Evolutionary conservation across 53 echinoderm and acorn worm genomes (phyloP).

Genomic region (Mesocentrotus franciscanus): DNA sequence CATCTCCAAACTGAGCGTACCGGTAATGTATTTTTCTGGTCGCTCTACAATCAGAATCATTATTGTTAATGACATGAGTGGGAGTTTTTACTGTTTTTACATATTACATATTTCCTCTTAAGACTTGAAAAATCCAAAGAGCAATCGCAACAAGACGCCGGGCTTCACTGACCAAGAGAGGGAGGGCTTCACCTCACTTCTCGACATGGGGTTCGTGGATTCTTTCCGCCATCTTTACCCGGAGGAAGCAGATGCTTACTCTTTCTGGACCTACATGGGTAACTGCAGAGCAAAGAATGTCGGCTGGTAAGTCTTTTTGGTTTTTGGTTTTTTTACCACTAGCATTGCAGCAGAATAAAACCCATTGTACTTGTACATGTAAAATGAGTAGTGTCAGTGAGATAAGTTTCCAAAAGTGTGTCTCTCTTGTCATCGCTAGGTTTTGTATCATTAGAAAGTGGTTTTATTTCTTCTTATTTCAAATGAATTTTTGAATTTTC

Average conservation of each 20-base stretch:
- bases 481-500: too few relatives aligned
- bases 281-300: slow-evolving; percentile 92
- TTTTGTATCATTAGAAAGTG: too few relatives aligned
- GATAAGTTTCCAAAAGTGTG: too few relatives aligned
- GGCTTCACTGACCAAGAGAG: slow-evolving; percentile 93
- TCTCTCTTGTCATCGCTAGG: too few relatives aligned
- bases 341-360: neutral
- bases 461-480: too few relatives aligned
- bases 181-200: slow-evolving; percentile 79
- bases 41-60: too few relatives aligned
- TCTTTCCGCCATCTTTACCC: slow-evolving; percentile 92
- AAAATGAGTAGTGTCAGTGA: too few relatives aligned
- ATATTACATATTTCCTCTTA: neutral
- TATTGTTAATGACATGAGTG: too few relatives aligned
- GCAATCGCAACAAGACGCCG: slow-evolving; percentile 94
- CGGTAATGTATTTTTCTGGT: too few relatives aligned
- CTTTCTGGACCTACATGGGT: slow-evolving; percentile 99
- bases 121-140: slow-evolving; percentile 98
- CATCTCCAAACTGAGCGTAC: too few relatives aligned
- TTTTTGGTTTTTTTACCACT: neutral
- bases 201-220: slow-evolving; percentile 87
- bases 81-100: neutral
- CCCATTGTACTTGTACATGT: too few relatives aligned
- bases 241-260: slow-evolving; percentile 78
- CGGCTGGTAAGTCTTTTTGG: slow-evolving; percentile 78